These are phyloP conservation scores for Hedychridium roseum DNA, from an alignment of 2,888 invertebrate genomes.

Conservation along the genomic window DNA sequence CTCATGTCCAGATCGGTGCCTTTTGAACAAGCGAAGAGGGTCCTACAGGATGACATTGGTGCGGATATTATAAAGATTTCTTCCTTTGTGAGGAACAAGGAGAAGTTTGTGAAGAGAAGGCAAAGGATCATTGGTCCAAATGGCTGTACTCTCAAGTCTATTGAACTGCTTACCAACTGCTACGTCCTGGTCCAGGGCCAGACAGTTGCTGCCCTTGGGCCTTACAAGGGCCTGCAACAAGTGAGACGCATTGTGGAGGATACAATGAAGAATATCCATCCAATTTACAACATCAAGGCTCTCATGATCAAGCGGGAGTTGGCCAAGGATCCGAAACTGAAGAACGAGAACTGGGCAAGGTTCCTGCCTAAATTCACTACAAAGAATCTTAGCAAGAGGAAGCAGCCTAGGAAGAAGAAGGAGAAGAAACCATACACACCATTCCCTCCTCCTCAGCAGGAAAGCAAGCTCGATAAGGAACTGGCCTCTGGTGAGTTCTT, in stretches of 20 bases:
- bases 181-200: slow-evolving; percentile 97
- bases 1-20: slow-evolving; percentile 95
- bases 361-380: slow-evolving; percentile 94
- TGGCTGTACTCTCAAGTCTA: slow-evolving; percentile 97
- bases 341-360: slow-evolving; percentile 95
- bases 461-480: slow-evolving; percentile 93
- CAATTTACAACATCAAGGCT: slow-evolving; percentile 96
- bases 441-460: slow-evolving; percentile 93
- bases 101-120: slow-evolving; percentile 93
- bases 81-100: slow-evolving; percentile 86
- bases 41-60: slow-evolving; percentile 87
- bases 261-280: slow-evolving; percentile 99
- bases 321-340: slow-evolving; percentile 89
- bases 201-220: slow-evolving; percentile 96
- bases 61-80: slow-evolving; percentile 98
- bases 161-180: slow-evolving; percentile 94
- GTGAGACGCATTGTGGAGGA: slow-evolving; percentile 92
- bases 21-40: slow-evolving; percentile 90
- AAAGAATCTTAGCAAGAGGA: slow-evolving; percentile 88
- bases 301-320: slow-evolving; percentile 97
- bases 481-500: slow-evolving; percentile 97
- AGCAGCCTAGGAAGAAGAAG: slow-evolving; percentile 86
- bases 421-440: slow-evolving; percentile 96
- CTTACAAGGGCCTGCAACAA: slow-evolving; percentile 88
- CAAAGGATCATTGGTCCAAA: slow-evolving; percentile 96